Base-by-base conservation (phyloP, 2,113 vertebrate genomes). In the Theristicus caerulescens region DNA sequence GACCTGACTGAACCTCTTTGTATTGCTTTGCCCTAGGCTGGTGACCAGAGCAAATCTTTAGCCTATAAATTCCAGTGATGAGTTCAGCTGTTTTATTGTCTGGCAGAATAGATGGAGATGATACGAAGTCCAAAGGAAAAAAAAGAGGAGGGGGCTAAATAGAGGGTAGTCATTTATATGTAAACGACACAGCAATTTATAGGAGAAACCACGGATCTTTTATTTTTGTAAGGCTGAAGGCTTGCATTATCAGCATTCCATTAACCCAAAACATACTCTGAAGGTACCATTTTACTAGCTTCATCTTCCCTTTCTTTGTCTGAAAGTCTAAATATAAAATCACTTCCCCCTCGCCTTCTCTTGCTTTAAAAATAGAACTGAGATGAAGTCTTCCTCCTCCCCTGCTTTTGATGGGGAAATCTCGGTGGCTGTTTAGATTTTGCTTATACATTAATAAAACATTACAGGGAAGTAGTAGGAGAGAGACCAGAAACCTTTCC, bases 391-490 rank as follows among this genome's bases (percentile, higher is more conserved):
- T 82, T 76, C 51, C 79, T 91, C 73, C 46, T 83, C 76, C 78
- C 13, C 31, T 82, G 47, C 24, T 71, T 88, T 95, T 92, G 86
- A 86, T 82, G 61, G 55, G 66, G 69, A 93, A 96, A 72, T 92
- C 95, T 96, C 34, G 2, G 57, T 93, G 86, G 71, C 59, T 96
- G 93, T 93, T 96, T 94, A 96, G 93, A 82, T 93, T 91, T 95
- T 88, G 40, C 66, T 91, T 93, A 44, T 76, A 58, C 25, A 77
- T 97, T 96, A 97, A 96, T 95, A 96, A 97, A 96, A 94, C 83
- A 93, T 97, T 95, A 88, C 67, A 91, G 36, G 78, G 78, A 96
- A 94, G 90, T 91, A 95, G 88, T 91, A 88, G 73, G 47, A 91
- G 77, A 95, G 38, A 93, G 81, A 95, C 79, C 58, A 92, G 95